Evolutionary conservation across 92 coral and sea anemone species (phyloP).

Genomic region (Bergia sp.): DNA sequence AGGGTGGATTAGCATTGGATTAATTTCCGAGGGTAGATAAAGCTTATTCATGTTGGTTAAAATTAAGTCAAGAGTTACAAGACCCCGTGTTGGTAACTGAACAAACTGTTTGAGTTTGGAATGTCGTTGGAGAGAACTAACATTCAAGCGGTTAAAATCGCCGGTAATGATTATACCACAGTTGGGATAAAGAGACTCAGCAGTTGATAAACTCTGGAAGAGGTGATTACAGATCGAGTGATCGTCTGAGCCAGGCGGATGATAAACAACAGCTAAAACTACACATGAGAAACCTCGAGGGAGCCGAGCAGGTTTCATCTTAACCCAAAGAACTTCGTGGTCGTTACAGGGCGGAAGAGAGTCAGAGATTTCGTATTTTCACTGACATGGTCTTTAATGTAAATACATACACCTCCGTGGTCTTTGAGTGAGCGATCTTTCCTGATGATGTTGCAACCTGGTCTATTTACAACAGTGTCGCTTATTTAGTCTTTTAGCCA

Average conservation of each 20-base stretch:
- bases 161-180: slow-evolving; percentile 45
- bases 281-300: no score
- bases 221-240: neutral
- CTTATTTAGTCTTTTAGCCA: neutral
- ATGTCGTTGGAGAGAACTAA: slow-evolving; percentile 18
- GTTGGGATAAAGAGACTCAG: slow-evolving; percentile 33
- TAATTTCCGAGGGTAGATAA: neutral
- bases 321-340: no score
- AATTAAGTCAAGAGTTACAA: slow-evolving; percentile 32
- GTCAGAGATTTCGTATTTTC: neutral
- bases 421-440: neutral
- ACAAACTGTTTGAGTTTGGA: slow-evolving; percentile 40
- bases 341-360: no score
- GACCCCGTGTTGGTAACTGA: slow-evolving; percentile 21
- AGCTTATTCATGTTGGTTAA: slow-evolving; percentile 21
- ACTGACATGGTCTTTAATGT: neutral
- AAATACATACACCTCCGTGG: neutral
- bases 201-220: neutral
- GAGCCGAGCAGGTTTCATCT: no score
- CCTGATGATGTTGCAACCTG: neutral
- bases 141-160: slow-evolving; percentile 29
- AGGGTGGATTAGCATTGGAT: slow-evolving; percentile 36
- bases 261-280: neutral
- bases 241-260: neutral
- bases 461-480: neutral